These are phyloP conservation scores for Calosoma granatense DNA, from an alignment of 1,140 invertebrate genomes.

Conservation along the genomic window DNA sequence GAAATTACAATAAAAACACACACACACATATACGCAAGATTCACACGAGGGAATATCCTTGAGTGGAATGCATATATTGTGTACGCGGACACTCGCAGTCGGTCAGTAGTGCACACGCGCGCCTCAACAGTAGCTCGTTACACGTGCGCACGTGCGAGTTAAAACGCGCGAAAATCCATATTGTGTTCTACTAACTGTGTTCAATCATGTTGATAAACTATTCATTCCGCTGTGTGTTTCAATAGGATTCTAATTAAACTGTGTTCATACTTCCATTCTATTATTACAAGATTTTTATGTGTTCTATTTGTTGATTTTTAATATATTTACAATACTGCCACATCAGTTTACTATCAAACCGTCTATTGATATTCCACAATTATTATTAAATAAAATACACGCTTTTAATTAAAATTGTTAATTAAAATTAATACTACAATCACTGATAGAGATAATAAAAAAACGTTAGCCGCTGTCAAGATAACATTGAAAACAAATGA, in stretches of 20 bases:
- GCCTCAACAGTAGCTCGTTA: no score
- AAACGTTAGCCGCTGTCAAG: not conserved
- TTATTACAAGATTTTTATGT: no score
- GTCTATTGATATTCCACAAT: no score
- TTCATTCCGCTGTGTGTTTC: no score
- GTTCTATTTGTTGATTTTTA: no score
- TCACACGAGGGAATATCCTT: slow-evolving; percentile 22
- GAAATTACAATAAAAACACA: slow-evolving; percentile 11
- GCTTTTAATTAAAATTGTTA: not conserved
- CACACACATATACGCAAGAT: slow-evolving; percentile 9
- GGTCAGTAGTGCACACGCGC: not conserved
- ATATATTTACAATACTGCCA: no score
- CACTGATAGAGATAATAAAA: not conserved
- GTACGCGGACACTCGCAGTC: not conserved
- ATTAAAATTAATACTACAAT: not conserved
- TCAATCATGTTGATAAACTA: no score
- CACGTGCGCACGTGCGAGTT: no score
- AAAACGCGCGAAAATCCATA: not conserved
- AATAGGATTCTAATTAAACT: no score
- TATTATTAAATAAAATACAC: no score
- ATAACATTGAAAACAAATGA: slow-evolving; percentile 1
- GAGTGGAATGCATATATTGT: slow-evolving; percentile 26
- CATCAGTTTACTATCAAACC: no score
- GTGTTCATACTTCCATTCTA: no score
- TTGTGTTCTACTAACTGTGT: not conserved